These are phyloP conservation scores for Toxotes chatareus DNA, from an alignment of 2,113 vertebrate genomes.

Conservation along the genomic window DNA sequence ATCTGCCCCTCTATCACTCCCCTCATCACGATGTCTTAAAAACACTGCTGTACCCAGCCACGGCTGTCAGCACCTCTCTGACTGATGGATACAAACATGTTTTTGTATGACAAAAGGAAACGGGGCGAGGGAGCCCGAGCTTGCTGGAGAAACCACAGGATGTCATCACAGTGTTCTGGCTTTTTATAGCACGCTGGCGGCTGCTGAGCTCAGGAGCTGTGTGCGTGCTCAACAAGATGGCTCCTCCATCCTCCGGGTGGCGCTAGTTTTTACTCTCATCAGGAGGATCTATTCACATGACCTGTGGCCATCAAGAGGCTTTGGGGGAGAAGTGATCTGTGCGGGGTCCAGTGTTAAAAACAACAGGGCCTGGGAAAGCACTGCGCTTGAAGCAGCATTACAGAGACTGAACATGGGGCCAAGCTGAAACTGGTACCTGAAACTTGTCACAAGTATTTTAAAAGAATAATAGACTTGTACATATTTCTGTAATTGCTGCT, in stretches of 20 bases:
- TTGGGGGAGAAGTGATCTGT: conserved; percentile 1
- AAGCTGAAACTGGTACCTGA: conserved; percentile 50
- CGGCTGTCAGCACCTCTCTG: conserved; percentile 15
- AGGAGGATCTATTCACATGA: conserved; percentile 14
- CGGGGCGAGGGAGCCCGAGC: not conserved
- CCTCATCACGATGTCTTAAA: conserved; percentile 62
- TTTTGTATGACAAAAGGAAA: conserved; percentile 55
- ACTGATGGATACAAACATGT: conserved; percentile 29
- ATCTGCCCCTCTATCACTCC: not conserved
- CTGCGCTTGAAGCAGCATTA: conserved; percentile 54
- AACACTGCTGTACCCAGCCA: conserved; percentile 22
- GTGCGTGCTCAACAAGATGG: not conserved
- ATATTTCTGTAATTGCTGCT: conserved; percentile 86
- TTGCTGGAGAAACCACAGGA: conserved; percentile 30
- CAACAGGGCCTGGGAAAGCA: conserved; percentile 1
- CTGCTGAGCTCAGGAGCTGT: conserved; percentile 4
- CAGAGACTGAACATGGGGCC: conserved; percentile 61
- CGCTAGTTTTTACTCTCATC: not conserved
- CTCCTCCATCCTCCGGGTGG: conserved; percentile 55
- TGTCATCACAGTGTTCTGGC: not conserved
- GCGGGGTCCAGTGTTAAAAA: conserved; percentile 15
- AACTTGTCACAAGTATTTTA: conserved; percentile 78
- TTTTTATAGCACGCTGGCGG: conserved; percentile 41
- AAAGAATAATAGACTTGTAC: conserved; percentile 79
- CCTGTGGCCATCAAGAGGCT: not conserved